These are phyloP conservation scores for Nymphicus hollandicus DNA, from an alignment of 2,113 vertebrate species.

Conservation along the genomic window DNA sequence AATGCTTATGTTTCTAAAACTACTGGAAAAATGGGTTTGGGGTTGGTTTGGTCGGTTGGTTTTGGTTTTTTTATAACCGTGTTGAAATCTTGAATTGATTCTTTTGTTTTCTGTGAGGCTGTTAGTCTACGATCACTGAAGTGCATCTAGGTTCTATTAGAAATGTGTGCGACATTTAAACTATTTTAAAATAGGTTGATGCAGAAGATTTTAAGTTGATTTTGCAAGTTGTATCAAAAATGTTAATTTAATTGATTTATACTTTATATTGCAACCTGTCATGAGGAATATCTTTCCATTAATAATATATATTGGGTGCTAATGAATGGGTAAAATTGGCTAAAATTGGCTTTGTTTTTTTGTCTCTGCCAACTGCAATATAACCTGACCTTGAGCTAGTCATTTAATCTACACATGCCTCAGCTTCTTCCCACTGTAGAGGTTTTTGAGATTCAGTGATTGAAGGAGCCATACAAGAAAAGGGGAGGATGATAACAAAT, in stretches of 20 bases:
- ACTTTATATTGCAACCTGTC: neutral
- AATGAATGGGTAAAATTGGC: neutral
- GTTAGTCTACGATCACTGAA: neutral
- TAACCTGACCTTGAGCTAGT: neutral
- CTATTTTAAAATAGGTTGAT: neutral
- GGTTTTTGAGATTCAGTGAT: neutral
- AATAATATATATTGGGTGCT: neutral
- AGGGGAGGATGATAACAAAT: neutral
- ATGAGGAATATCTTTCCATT: neutral
- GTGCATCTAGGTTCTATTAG: neutral
- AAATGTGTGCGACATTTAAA: neutral
- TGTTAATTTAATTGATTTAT: fast-evolving
- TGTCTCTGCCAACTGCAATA: neutral
- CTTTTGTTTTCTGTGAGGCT: neutral
- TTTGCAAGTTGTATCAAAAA: neutral
- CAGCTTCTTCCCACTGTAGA: neutral
- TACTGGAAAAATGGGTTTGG: neutral
- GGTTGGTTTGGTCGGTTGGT: neutral
- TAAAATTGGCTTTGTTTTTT: neutral
- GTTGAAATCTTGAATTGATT: neutral
- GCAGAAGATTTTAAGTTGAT: neutral
- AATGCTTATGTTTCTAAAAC: neutral
- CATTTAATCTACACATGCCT: neutral
- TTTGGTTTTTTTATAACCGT: neutral
- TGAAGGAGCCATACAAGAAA: neutral